Percentiles rank a stretch among this genome's conserved stretches.
These are phyloP conservation scores for Drosophila nigromelanica DNA, from an alignment of 1,140 invertebrate species.

Conservation along the genomic window DNA sequence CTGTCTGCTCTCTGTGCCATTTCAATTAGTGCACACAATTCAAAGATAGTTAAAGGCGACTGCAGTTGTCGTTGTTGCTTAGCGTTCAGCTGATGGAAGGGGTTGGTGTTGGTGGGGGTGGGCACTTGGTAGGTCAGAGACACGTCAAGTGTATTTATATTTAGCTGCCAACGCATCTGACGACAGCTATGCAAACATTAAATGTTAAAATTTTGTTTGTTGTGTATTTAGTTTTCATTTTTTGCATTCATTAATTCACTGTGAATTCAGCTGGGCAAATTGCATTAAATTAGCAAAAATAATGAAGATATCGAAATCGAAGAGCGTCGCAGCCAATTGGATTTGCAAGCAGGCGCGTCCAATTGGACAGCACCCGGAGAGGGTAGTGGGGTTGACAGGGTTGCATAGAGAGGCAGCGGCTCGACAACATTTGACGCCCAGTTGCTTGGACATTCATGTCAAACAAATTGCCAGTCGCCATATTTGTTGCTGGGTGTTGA, in stretches of 20 bases:
- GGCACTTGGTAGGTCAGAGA: constrained; percentile 10
- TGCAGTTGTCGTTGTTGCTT: constrained; percentile 6
- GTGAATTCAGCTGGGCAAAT: constrained; percentile 44
- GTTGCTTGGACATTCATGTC: constrained; percentile 55
- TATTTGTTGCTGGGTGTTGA: constrained; percentile 63
- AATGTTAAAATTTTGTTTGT: constrained; percentile 25
- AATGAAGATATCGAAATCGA: constrained; percentile 42
- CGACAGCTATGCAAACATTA: constrained; percentile 37
- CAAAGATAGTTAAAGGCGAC: constrained; percentile 56
- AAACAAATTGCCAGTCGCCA: constrained; percentile 59
- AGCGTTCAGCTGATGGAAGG: background rate
- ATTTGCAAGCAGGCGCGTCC: constrained; percentile 35
- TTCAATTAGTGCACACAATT: constrained; percentile 64
- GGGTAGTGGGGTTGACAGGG: background rate
- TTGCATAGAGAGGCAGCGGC: background rate
- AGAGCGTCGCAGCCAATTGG: constrained; percentile 33
- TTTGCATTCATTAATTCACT: constrained; percentile 21
- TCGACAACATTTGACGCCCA: constrained; percentile 53
- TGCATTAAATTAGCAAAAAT: constrained; percentile 44
- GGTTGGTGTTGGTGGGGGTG: background rate
- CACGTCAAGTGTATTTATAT: constrained; percentile 52
- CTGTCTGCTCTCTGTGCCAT: constrained; percentile 41
- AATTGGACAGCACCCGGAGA: constrained; percentile 23
- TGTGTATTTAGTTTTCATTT: constrained; percentile 10
- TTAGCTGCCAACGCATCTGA: constrained; percentile 55